Evolutionary conservation across 2,797 vertebrate species (phyloP), one percentile per base, ranked within the genome.

Genomic region (Otus scops): DNA sequence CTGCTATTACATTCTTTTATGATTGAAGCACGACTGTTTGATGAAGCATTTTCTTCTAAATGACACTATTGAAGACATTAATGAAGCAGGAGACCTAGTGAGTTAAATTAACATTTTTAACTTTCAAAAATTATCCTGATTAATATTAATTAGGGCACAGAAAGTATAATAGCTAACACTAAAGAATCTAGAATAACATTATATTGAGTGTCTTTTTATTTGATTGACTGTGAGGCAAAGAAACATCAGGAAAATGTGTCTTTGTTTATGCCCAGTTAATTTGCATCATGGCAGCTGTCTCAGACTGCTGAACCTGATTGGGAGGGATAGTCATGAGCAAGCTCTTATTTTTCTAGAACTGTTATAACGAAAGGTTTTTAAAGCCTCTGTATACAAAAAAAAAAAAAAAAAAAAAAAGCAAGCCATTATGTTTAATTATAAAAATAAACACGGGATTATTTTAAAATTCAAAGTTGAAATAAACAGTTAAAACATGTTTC

Each of bases 21-120:
- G 90, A 97, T 59, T 76, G 85, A 96, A 95, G 77, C 45, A 60
- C 78, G 86, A 77, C 65, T 91, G 64, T 94, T 92, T 94, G 95
- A 97, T 93, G 95, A 96, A 81, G 71, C 90, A 75, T 97, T 95
- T 96, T 86, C 86, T 97, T 76, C 78, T 95, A 95, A 97, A 95
- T 85, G 50, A 77, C 68, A 82, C 68, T 88, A 67, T 7, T 90
- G 76, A 96, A 83, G 68, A 87, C 73, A 95, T 82, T 95, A 97
- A 97, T 94, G 91, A 97, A 89, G 73, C 75, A 95, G 61, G 84
- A 97, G 86, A 96, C 68, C 27, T 32, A 63, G 48, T 90, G 83
- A 97, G 70, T 79, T 88, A 96, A 97, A 97, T 95, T 75, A 97
- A 85, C 34, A 59, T 93, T 97, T 97, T 83, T 56, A 96, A 92